Evolutionary conservation across 2,113 vertebrate species (phyloP).

Genomic region (Nematolebias whitei): DNA sequence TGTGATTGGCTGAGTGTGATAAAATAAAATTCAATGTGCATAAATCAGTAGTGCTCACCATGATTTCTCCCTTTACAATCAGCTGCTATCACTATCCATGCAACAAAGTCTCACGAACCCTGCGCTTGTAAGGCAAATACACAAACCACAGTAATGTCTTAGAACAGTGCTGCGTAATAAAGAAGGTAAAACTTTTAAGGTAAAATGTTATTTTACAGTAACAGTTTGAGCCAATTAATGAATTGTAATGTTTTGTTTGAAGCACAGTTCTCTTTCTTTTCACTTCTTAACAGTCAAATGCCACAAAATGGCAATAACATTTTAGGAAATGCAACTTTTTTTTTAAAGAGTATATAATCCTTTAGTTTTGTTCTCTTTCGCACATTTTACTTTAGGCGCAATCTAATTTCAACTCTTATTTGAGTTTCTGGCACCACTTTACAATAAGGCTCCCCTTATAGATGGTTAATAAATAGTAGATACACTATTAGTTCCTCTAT

Average conservation of each 20-base stretch:
- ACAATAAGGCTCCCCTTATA: too few species aligned
- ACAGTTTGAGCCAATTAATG: too few species aligned
- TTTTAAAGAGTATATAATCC: too few species aligned
- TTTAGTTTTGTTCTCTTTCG: not conserved
- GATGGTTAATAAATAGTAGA: too few species aligned
- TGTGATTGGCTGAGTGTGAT: constrained; percentile 26
- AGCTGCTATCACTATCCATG: constrained; percentile 17
- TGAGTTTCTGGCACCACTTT: too few species aligned
- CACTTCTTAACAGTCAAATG: constrained; percentile 19
- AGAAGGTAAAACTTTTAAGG: not conserved
- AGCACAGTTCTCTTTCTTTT: not conserved
- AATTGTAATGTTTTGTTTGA: too few species aligned
- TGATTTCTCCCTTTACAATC: constrained; percentile 40
- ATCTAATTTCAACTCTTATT: not conserved
- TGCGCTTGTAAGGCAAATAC: constrained; percentile 57
- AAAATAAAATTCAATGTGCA: constrained; percentile 71
- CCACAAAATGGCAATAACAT: not conserved
- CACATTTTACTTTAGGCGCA: not conserved
- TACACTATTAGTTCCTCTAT: too few species aligned
- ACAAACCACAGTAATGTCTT: constrained; percentile 51
- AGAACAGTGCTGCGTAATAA: not conserved
- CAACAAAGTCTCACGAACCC: constrained; percentile 52
- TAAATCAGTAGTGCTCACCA: constrained; percentile 69
- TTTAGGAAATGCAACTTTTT: not conserved
- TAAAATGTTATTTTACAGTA: too few species aligned